Evolutionary conservation across 2,888 invertebrate species (phyloP), one percentile per base, ranked within the genome.

Genomic region (Stenolophus ochropezus): DNA sequence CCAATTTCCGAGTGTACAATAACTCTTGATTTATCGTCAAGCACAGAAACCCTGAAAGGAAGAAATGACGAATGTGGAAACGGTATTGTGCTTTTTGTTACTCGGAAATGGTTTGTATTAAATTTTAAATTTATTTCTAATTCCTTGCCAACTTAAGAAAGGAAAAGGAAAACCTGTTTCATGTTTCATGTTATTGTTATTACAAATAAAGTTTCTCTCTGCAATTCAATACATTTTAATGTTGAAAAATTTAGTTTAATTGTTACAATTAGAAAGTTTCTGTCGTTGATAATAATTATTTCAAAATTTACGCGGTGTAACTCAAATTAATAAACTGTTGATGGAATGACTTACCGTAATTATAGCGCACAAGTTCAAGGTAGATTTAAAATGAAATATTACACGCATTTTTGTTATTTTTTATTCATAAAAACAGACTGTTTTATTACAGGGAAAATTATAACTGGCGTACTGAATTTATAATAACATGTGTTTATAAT

Each of bases 71-170:
- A 69, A 69, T 69, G 65, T 69, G 65, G 65, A 69, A 73, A 73
- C 49, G 47, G 6, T 49, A 73, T 73, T 73, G 49, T 73, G n/a
- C 23, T 73, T 49, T 49, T 73, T 73, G 73, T 73, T 20, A 73
- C 0, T 49, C 47, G 47, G 47, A 73, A 73, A 73, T 73, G 47
- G 73, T 23, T 47, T 23, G 73, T 49, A 73, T 73, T 73, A 49
- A 49, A 73, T 73, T 73, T 73, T 47, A 73, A 73, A 73, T 73
- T 73, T 49, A 73, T 73, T 20, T 73, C 73, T 73, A 69, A 69
- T 61, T 61, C 61, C 23, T 61, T 8, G 27, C n/a, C 16, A 25
- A 61, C 25, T 61, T 27, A 11, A 5, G 56, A 56, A 56, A 4
- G 56, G 56, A 53, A 18, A 18, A 56, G 20, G 1, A 56, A 53